Percentiles rank a stretch among this genome's conserved stretches.
Evolutionary conservation across 2,113 vertebrate species (phyloP).

Genomic region (Heterocephalus glaber): DNA sequence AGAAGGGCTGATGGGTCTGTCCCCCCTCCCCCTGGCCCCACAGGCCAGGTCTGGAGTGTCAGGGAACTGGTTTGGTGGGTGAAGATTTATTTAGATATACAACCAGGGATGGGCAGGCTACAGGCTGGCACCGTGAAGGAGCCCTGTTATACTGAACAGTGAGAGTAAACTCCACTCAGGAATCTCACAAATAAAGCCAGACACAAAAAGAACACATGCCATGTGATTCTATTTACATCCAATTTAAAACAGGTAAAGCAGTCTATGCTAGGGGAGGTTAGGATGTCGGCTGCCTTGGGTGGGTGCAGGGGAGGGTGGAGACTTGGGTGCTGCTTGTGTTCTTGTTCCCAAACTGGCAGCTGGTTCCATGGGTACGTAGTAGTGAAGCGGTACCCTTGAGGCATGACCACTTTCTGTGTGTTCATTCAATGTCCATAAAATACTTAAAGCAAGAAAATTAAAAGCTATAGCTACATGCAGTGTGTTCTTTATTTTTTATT

Average conservation of each 20-base stretch:
- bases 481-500: background rate
- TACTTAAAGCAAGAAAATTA: background rate
- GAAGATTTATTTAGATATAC: background rate
- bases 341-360: background rate
- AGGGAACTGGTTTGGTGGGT: background rate
- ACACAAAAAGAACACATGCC: background rate
- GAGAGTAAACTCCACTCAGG: background rate
- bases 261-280: background rate
- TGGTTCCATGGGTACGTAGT: background rate
- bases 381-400: background rate
- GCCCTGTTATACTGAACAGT: accelerated
- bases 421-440: background rate
- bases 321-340: background rate
- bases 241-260: background rate
- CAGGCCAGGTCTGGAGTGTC: background rate
- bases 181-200: background rate
- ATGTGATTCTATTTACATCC: background rate
- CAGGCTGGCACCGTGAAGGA: background rate
- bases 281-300: background rate
- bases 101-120: background rate
- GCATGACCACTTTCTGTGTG: background rate
- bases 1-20: background rate
- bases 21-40: background rate
- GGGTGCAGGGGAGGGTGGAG: accelerated
- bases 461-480: background rate